Evolutionary conservation across 1,140 invertebrate species (phyloP).

Genomic region (Eriocheir sinensis): DNA sequence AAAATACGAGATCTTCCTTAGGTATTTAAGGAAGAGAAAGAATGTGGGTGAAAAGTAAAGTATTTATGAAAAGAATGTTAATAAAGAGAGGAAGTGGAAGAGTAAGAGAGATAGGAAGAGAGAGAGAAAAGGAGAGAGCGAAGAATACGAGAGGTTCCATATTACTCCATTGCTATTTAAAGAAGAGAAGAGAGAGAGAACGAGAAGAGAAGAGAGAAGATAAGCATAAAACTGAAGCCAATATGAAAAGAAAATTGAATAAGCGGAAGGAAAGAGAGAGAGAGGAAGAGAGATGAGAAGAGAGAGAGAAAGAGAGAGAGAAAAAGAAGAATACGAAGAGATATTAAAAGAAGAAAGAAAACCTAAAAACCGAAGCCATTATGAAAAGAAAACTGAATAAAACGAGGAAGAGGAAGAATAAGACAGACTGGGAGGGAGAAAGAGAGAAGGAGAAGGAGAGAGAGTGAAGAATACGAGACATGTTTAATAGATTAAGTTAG

Average conservation of each 20-base stretch:
- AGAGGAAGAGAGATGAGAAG: neutral
- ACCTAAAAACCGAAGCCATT: too few relatives aligned
- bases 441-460: too few relatives aligned
- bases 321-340: neutral
- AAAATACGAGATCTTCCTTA: neutral
- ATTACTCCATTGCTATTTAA: neutral
- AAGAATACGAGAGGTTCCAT: too few relatives aligned
- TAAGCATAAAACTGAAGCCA: too few relatives aligned
- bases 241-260: too few relatives aligned
- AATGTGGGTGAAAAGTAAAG: neutral
- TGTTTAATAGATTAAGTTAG: too few relatives aligned
- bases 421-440: too few relatives aligned
- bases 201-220: too few relatives aligned
- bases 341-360: neutral
- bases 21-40: neutral
- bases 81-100: neutral
- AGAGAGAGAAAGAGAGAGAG: neutral
- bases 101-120: neutral
- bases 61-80: neutral
- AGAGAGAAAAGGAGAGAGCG: conserved; percentile 15
- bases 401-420: too few relatives aligned
- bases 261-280: too few relatives aligned
- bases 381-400: too few relatives aligned
- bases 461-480: neutral
- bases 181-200: too few relatives aligned